These are phyloP conservation scores for Cheilosia urbana DNA, from an alignment of 2,888 invertebrate genomes.

Conservation along the genomic window DNA sequence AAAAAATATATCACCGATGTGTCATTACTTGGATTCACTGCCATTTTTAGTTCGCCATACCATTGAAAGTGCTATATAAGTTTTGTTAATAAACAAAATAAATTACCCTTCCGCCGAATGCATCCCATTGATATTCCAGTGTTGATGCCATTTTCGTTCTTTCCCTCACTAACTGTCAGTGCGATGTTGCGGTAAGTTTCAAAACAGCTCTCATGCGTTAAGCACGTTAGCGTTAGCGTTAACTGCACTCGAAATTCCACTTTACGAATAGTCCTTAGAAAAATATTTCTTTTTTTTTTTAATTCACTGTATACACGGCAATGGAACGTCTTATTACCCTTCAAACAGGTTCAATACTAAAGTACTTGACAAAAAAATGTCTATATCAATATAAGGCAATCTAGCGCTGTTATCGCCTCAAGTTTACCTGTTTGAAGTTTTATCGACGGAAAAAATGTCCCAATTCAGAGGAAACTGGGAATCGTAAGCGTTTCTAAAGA, in stretches of 20 bases:
- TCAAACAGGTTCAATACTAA: slow-evolving; percentile 25
- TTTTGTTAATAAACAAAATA: not conserved
- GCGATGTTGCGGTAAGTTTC: not conserved
- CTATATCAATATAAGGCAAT: slow-evolving; percentile 19
- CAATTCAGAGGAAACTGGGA: slow-evolving; percentile 12
- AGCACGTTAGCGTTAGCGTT: slow-evolving; percentile 9
- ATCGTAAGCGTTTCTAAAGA: too few relatives aligned
- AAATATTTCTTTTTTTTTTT: too few relatives aligned
- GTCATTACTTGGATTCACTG: slow-evolving; percentile 30
- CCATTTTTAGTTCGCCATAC: slow-evolving; percentile 24
- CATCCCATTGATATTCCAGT: slow-evolving; percentile 64
- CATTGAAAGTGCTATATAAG: slow-evolving; percentile 9
- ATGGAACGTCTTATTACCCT: slow-evolving; percentile 29
- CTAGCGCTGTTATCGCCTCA: slow-evolving; percentile 15
- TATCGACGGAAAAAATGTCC: slow-evolving; percentile 33
- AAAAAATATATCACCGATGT: slow-evolving; percentile 6
- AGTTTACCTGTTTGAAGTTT: slow-evolving; percentile 25
- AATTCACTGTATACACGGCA: not conserved
- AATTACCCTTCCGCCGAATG: slow-evolving; percentile 62
- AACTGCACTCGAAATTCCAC: not conserved
- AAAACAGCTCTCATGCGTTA: not conserved
- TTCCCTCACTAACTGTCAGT: not conserved
- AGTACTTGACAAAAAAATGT: slow-evolving; percentile 1
- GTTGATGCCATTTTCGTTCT: not conserved
- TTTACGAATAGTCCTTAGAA: not conserved